Evolutionary conservation across 2,797 vertebrate genomes (phyloP), one percentile per base, ranked within the genome.

Genomic region (Danio kyathit): DNA sequence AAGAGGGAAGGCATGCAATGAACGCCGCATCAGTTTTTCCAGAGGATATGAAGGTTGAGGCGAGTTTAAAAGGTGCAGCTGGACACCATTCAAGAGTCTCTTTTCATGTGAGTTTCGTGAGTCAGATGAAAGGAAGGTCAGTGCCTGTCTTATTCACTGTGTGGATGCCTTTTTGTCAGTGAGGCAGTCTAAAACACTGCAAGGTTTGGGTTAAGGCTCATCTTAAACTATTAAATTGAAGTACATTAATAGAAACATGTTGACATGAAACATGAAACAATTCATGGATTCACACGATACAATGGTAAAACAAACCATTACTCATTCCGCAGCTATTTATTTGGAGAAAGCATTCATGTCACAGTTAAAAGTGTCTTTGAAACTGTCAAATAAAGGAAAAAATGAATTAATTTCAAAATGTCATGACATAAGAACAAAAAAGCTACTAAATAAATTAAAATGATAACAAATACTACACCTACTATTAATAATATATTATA

Each of bases 121-220:
- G 29, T 74, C 11, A 48, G 74, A 70, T 78, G 67, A 82, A 80
- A 67, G 56, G 52, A 84, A 65, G 73, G 67, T 65, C 21, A 49
- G 13, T 52, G 54, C 59, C 63, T 0, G 56, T 70, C 59, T 17
- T 77, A 44, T 67, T 82, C 49, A 72, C 38, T 74, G 52, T 57
- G 57, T 54, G 69, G 57, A 71, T 59, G 38, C 70, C 16, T 69
- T 72, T 44, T 65, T 48, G 56, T 75, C 57, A 56, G 61, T 61
- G 48, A 64, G 52, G 17, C 49, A 60, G 17, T 48, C 54, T 74
- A 60, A 80, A 83, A 38, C 48, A 48, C 40, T 83, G 69, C 59
- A 66, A 83, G 76, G 79, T 82, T 46, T 74, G 63, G 56, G 76
- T 76, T 49, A 56, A 59, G 60, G 6, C 66, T 74, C 74, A 82